Percentiles rank a stretch among this genome's conserved stretches.
phyloP scores from a whole-genome alignment of 2,797 vertebrate genomes.

The Pseudomugil tenellus region DNA sequence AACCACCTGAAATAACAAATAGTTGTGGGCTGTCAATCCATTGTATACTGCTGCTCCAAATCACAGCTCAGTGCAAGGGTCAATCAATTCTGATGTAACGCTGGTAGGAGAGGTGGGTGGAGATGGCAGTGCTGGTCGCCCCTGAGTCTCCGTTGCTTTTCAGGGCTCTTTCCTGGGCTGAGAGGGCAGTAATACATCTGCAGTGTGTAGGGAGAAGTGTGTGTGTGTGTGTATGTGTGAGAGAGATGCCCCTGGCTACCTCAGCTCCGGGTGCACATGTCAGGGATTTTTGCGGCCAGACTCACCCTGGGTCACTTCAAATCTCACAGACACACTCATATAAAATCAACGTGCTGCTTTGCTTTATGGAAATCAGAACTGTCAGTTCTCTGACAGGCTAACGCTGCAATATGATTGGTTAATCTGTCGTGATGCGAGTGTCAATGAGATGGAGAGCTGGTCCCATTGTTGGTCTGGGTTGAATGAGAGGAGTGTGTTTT shows the following conservation, averaged over 20 bases:
- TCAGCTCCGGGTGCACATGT: conserved; percentile 66
- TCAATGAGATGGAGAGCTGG: conserved; percentile 54
- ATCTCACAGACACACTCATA: conserved; percentile 62
- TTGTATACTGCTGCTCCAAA: conserved; percentile 50
- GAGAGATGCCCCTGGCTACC: conserved; percentile 73
- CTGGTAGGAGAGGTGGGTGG: conserved; percentile 75
- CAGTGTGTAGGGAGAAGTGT: conserved; percentile 13
- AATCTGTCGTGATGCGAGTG: conserved; percentile 66
- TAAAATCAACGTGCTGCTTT: conserved; percentile 66
- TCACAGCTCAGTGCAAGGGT: conserved; percentile 70
- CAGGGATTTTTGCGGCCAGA: conserved; percentile 65
- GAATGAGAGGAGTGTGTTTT: conserved; percentile 70
- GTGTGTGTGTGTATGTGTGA: conserved; percentile 54
- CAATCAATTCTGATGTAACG: conserved; percentile 81
- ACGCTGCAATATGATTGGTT: conserved; percentile 70
- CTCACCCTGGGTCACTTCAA: conserved; percentile 63
- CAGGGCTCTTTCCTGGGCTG: conserved; percentile 70
- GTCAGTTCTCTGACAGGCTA: conserved; percentile 74
- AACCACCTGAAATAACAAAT: conserved; percentile 69
- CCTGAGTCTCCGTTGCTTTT: conserved; percentile 62
- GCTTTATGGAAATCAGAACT: conserved; percentile 81
- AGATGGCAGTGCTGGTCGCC: conserved; percentile 76
- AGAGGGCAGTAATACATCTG: conserved; percentile 58
- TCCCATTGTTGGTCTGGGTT: conserved; percentile 74
- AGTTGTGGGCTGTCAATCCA: conserved; percentile 61